phyloP scores from a whole-genome alignment of 1,140 invertebrate species.

The Parasteatoda tepidariorum region DNA sequence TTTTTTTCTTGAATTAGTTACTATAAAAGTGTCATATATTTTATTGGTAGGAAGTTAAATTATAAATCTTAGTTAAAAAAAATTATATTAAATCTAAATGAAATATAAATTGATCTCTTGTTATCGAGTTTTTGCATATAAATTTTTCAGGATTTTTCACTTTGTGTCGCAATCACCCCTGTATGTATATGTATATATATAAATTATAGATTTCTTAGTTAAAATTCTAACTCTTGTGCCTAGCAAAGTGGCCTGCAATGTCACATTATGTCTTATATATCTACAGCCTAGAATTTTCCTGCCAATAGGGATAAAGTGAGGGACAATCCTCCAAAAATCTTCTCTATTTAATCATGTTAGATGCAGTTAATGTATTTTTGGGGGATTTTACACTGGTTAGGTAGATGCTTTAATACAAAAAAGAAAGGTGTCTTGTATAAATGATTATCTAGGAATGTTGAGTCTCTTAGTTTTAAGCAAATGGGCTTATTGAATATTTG shows the following conservation, averaged over 20 bases:
- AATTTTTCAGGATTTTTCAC: no score
- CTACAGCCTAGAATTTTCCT: conserved; percentile 52
- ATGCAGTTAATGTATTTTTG: conserved; percentile 51
- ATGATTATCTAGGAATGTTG: no score
- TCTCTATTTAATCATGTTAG: conserved; percentile 41
- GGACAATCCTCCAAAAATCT: conserved; percentile 46
- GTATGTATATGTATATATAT: conserved; percentile 1
- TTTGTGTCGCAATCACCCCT: no score
- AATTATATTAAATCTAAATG: no score
- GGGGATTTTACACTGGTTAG: conserved; percentile 56
- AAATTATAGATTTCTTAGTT: conserved; percentile 55
- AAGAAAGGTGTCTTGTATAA: conserved; percentile 1
- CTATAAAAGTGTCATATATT: no score
- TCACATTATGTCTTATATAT: conserved; percentile 28
- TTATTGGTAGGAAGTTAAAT: no score
- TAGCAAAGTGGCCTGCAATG: conserved; percentile 26
- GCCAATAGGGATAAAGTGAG: conserved; percentile 48
- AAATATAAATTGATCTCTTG: no score
- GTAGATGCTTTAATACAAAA: conserved; percentile 46
- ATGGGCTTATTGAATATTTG: no score
- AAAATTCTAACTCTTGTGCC: conserved; percentile 54
- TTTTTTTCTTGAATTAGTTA: no score
- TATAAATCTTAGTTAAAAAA: no score
- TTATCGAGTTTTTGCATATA: no score
- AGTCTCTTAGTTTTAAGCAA: no score